Base-by-base conservation (phyloP, 2,113 vertebrate genomes). In the Crotalus helleri region DNA sequence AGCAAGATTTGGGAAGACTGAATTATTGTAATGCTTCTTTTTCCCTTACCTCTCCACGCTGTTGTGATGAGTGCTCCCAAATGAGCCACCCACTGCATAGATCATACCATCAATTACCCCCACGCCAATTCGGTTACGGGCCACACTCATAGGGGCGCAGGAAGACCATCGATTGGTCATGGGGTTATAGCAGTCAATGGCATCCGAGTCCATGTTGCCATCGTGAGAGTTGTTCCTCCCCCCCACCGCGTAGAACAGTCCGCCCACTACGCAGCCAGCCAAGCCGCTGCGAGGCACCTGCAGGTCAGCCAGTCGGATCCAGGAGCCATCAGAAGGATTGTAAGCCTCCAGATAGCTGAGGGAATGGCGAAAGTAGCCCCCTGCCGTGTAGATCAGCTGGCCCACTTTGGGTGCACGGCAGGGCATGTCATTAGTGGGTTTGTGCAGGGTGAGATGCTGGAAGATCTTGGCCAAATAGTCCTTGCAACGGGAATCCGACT, bases 121-220 rank as follows among this genome's bases (percentile, higher is more conserved):
- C 0, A 99, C 97, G 0, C 99, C 99, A 1, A 99, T 99, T 9
- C 99, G 97, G 96, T 99, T 99, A 2, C 99, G 97, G 0, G 99
- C 98, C 0, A 99, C 98, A 0, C 98, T 99, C 99, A 99, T 99
- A 12, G 98, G 97, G 0, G 99, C 97, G 1, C 99, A 99, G 0
- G 98, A 98, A 0, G 98, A 97, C 99, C 99, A 99, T 91, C 97
- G 98, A 96, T 99, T 98, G 96, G 98, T 99, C 98, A 99, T 98
- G 55, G 99, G 99, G 93, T 99, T 99, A 96, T 99, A 99, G 91
- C 98, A 99, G 90, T 99, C 99, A 93, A 99, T 93, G 3, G 98
- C 97, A 0, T 96, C 98, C 0, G 99, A 99, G 96, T 99, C 99
- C 95, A 98, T 98, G 97, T 99, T 99, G 21, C 99, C 99, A 0